Conservation (phyloP, 2,888 invertebrate genomes). For the Orthosia gothica region DNA sequence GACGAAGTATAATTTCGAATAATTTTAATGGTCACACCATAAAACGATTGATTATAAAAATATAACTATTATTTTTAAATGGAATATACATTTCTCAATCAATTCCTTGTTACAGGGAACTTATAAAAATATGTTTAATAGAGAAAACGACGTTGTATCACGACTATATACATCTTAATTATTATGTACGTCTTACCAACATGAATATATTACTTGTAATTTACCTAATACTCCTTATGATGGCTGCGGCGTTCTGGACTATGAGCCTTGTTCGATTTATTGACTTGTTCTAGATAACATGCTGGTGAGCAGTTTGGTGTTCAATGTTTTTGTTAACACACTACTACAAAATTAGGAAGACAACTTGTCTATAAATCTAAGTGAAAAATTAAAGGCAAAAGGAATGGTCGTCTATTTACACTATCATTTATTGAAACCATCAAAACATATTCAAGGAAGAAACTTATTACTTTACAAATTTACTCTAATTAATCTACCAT, state of each 20-base stretch:
- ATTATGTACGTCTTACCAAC: slow-evolving; percentile 68
- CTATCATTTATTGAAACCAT: slow-evolving; percentile 15
- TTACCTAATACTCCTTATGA: slow-evolving; percentile 65
- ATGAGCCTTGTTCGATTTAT: slow-evolving; percentile 66
- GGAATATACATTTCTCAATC: slow-evolving; percentile 74
- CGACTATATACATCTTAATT: slow-evolving; percentile 68
- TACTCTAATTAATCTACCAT: slow-evolving; percentile 14
- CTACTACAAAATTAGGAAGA: slow-evolving; percentile 33
- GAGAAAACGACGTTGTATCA: slow-evolving; percentile 53
- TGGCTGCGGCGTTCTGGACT: slow-evolving; percentile 58
- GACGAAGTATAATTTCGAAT: slow-evolving; percentile 44
- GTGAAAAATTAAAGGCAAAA: neutral
- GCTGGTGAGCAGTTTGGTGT: slow-evolving; percentile 38
- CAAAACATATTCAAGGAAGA: slow-evolving; percentile 12
- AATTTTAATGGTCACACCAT: slow-evolving; percentile 67
- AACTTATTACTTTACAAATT: slow-evolving; percentile 6
- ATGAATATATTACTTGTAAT: slow-evolving; percentile 67
- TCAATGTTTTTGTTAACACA: slow-evolving; percentile 6
- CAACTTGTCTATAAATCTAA: neutral
- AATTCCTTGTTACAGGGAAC: slow-evolving; percentile 74
- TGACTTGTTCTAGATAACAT: slow-evolving; percentile 63
- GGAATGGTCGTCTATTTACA: slow-evolving; percentile 24
- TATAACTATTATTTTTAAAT: slow-evolving; percentile 69
- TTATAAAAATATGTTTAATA: slow-evolving; percentile 65
- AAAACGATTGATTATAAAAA: slow-evolving; percentile 64